These are phyloP conservation scores for Pseudomugil tenellus DNA, from an alignment of 2,797 vertebrate genomes.

Conservation along the genomic window DNA sequence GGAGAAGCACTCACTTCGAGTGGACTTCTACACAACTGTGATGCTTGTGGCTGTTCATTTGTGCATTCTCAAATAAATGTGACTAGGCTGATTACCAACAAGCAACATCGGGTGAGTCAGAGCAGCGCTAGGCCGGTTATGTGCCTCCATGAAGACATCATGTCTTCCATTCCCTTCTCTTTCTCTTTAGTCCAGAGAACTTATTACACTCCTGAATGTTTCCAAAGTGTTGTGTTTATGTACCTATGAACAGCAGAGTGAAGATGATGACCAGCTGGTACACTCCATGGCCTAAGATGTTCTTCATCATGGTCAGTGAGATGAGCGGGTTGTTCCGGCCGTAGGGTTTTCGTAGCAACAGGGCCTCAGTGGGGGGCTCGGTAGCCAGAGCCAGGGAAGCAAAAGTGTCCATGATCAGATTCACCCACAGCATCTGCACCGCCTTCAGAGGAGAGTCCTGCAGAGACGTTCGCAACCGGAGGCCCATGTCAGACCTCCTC, in stretches of 20 bases:
- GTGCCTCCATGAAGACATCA: background rate
- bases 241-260: constrained; percentile 89
- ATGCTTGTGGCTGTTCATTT: constrained; percentile 11
- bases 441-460: constrained; percentile 87
- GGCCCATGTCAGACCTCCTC: constrained; percentile 7
- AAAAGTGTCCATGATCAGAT: constrained; percentile 95
- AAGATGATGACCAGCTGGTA: constrained; percentile 95
- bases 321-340: constrained; percentile 93
- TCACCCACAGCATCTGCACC: constrained; percentile 95
- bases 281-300: constrained; percentile 90
- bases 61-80: constrained; percentile 1
- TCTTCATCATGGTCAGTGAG: constrained; percentile 95
- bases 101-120: constrained; percentile 19
- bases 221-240: constrained; percentile 8
- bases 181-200: background rate
- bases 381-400: constrained; percentile 93
- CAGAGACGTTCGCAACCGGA: constrained; percentile 21
- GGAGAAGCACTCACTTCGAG: background rate
- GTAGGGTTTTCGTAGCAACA: constrained; percentile 90
- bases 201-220: background rate
- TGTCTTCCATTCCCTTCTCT: background rate
- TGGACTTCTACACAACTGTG: constrained; percentile 1
- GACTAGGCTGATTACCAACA: constrained; percentile 8
- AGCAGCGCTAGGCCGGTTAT: constrained; percentile 4
- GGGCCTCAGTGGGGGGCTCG: constrained; percentile 90